A percentile compares a stretch with the other conserved stretches of the same genome.
Conservation (phyloP, 2,797 vertebrate species). For the Eulemur albifrons region DNA sequence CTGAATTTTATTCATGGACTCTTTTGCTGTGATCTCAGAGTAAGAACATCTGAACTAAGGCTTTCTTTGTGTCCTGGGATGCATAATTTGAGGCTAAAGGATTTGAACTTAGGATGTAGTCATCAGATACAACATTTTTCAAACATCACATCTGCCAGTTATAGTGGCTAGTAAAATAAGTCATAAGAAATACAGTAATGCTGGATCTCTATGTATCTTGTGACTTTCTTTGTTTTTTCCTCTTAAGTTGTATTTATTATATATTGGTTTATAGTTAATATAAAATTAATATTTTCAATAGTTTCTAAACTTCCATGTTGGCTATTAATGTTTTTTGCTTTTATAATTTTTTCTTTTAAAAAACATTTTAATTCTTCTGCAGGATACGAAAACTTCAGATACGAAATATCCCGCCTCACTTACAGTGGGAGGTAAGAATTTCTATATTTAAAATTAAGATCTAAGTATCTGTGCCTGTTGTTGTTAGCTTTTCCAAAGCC, state of each 20-base stretch:
- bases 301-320: constrained; percentile 28
- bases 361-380: constrained; percentile 80
- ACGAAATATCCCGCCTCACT: constrained; percentile 96
- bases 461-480: not conserved
- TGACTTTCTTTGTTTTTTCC: not conserved
- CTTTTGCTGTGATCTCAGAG: constrained; percentile 21
- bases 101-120: constrained; percentile 18
- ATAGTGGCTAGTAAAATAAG: constrained; percentile 36
- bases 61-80: not conserved
- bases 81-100: not conserved
- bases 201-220: not conserved
- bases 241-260: not conserved
- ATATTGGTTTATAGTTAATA: not conserved
- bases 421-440: constrained; percentile 96
- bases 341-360: constrained; percentile 50
- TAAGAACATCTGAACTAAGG: not conserved
- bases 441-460: constrained; percentile 48
- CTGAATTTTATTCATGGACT: not conserved
- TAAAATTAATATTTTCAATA: constrained; percentile 18
- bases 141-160: not conserved
- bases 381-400: constrained; percentile 99
- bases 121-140: constrained; percentile 11
- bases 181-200: not conserved
- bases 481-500: not conserved
- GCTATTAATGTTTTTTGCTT: constrained; percentile 37